Conservation (phyloP, 2,113 vertebrate species). For the Ranitomeya variabilis region DNA sequence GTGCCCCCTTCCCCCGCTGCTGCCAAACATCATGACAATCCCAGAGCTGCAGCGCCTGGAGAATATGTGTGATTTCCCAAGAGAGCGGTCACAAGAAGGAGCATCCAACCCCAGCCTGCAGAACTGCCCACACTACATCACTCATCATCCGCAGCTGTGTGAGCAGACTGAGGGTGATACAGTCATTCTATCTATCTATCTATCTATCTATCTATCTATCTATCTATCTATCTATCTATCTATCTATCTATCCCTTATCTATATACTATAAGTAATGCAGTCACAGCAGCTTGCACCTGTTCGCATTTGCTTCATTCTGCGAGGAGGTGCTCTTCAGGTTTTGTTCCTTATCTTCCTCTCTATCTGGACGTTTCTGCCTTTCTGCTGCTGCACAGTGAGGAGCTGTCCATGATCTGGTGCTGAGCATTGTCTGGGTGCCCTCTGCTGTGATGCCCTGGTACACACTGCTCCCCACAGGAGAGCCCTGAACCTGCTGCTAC, state of each 20-base stretch:
- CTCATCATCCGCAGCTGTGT: neutral
- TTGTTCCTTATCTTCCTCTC: neutral
- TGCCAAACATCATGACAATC: neutral
- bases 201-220: slow-evolving; percentile 4
- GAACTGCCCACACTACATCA: neutral
- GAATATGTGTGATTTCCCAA: neutral
- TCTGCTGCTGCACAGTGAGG: neutral
- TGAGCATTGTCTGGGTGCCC: neutral
- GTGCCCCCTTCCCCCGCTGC: neutral
- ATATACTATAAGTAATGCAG: too few relatives aligned
- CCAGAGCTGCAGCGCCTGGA: neutral
- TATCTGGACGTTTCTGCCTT: neutral
- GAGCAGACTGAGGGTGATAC: too few relatives aligned
- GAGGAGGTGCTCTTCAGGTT: too few relatives aligned
- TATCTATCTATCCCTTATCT: neutral
- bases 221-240: slow-evolving; percentile 10
- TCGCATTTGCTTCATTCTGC: too few relatives aligned
- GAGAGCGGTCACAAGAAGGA: neutral
- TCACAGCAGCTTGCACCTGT: too few relatives aligned
- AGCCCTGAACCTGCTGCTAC: neutral
- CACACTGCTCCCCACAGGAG: neutral
- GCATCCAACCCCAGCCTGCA: neutral
- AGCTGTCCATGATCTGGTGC: slow-evolving; percentile 8
- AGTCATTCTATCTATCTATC: neutral
- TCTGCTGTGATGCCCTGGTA: neutral